Evolutionary conservation across 2,888 invertebrate species (phyloP), one percentile per base, ranked within the genome.

Genomic region (Petrophora chlorosata): DNA sequence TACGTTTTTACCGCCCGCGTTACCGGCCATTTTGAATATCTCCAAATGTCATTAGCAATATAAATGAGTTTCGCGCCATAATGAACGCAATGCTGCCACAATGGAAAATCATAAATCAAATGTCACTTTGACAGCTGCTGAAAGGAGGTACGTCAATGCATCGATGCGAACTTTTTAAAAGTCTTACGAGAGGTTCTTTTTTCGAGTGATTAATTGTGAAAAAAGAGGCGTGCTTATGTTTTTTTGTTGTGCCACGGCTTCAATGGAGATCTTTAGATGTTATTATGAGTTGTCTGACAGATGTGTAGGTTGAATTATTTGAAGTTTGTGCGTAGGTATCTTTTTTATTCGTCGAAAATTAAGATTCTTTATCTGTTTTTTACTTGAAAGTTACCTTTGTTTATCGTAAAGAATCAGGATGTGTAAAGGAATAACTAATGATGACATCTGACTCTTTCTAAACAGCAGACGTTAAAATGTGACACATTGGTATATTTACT

Each of bases 51-150:
- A 86, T 87, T 86, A 87, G 82, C 76, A 61, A 65, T 76, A 78
- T 83, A 84, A 85, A 85, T 85, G 84, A 82, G 76, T 79, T 84
- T 82, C 82, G 82, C 86, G 85, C 83, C 85, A 84, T 85, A 85
- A 82, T 82, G 84, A 81, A 80, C 75, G 73, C 67, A 77, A 79
- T 79, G 79, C 64, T 81, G 81, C 85, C 76, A 85, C 86, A 87
- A 87, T 82, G 80, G 80, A 67, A 75, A 77, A 83, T 75, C 82
- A 87, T 88, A 88, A 88, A 88, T 88, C 86, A 87, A 67, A 74
- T 79, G 86, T 85, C 86, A 85, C 66, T 83, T 79, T 84, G 87
- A 85, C 85, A 86, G 80, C 75, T 67, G 84, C 77, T 88, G 87
- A 88, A 87, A 87, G 80, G 78, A 82, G 77, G 76, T 67, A 67